A percentile compares a stretch with the other conserved stretches of the same genome.
These are phyloP conservation scores for Hestina assimilis DNA, from an alignment of 1,140 invertebrate species.

Conservation along the genomic window DNA sequence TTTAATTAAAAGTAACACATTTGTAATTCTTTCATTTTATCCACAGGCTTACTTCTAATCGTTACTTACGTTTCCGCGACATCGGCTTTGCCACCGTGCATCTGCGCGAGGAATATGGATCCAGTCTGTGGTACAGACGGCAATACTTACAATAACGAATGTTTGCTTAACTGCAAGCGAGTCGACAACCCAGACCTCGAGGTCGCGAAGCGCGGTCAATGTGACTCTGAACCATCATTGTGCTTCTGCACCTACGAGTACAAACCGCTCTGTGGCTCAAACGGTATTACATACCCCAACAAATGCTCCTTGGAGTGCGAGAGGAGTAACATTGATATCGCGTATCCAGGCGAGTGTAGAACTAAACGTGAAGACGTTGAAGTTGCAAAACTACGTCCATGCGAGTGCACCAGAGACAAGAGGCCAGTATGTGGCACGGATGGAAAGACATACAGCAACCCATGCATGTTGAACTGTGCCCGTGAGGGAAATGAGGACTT, in stretches of 20 bases:
- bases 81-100: constrained; percentile 52
- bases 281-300: constrained; percentile 31
- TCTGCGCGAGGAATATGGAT: constrained; percentile 68
- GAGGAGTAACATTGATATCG: background rate
- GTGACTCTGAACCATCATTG: background rate
- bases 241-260: constrained; percentile 18
- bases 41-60: constrained; percentile 36
- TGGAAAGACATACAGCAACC: constrained; percentile 72
- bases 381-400: constrained; percentile 25
- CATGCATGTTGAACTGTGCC: constrained; percentile 12
- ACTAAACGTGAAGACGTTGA: constrained; percentile 24
- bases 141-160: constrained; percentile 73
- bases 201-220: constrained; percentile 16
- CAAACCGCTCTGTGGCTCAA: constrained; percentile 25
- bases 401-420: constrained; percentile 35
- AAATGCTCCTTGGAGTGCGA: constrained; percentile 23
- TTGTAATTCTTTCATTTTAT: too few species aligned
- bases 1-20: too few species aligned
- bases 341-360: constrained; percentile 22
- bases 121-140: constrained; percentile 76
- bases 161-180: constrained; percentile 64
- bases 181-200: constrained; percentile 20
- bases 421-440: constrained; percentile 77
- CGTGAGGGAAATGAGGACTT: constrained; percentile 16
- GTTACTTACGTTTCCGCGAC: constrained; percentile 28